A percentile compares a stretch with the other conserved stretches of the same genome.
Conservation (phyloP, 2,888 invertebrate species). For the Achlya flavicornis region DNA sequence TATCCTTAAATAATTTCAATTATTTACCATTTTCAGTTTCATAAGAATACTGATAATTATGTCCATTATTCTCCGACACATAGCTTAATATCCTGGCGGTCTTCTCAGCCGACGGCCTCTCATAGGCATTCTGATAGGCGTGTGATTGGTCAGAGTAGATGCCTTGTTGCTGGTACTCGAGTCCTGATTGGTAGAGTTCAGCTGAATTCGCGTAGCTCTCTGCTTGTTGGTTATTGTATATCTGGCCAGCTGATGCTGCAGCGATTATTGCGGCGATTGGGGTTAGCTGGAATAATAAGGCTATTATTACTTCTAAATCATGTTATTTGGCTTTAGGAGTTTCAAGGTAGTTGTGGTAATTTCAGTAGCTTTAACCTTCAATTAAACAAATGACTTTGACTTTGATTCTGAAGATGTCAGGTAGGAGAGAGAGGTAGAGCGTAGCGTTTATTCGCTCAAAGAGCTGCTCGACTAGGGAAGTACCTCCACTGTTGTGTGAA, state of each 20-base stretch:
- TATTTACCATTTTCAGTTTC: constrained; percentile 85
- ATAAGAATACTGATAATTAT: constrained; percentile 76
- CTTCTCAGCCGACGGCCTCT: constrained; percentile 46
- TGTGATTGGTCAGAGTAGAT: constrained; percentile 55
- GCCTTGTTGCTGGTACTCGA: constrained; percentile 54
- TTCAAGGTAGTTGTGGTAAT: too few species aligned
- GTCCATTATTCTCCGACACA: constrained; percentile 57
- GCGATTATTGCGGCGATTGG: constrained; percentile 57
- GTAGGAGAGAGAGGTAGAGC: too few species aligned
- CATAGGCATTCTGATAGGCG: constrained; percentile 31
- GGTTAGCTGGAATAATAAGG: constrained; percentile 50
- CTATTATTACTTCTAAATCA: not conserved
- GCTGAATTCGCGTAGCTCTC: constrained; percentile 49
- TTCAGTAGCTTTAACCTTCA: too few species aligned
- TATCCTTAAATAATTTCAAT: not conserved
- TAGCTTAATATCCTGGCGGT: constrained; percentile 59
- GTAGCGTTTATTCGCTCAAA: too few species aligned
- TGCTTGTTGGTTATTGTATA: constrained; percentile 43
- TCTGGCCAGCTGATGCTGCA: constrained; percentile 58
- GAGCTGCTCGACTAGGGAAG: too few species aligned
- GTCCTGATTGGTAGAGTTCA: constrained; percentile 59
- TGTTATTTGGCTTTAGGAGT: too few species aligned
- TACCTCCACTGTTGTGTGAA: too few species aligned
- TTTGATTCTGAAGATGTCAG: too few species aligned
- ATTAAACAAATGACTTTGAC: too few species aligned